phyloP scores from a whole-genome alignment of 2,113 vertebrate genomes.

The Chlorodrepanis virens region DNA sequence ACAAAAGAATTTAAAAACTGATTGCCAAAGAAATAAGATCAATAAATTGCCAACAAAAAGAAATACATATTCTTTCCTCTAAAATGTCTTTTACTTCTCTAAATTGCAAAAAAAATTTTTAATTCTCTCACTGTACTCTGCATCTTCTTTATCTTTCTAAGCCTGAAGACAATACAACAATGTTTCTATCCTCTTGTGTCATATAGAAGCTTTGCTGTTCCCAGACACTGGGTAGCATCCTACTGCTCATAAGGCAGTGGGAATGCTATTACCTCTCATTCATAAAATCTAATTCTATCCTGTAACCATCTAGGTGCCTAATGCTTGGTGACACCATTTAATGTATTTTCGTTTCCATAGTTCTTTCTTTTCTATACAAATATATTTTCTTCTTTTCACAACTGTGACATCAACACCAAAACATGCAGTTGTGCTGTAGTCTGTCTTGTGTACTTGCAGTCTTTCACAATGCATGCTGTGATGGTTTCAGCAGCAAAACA shows the following conservation, averaged over 20 bases:
- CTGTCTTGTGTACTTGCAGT: neutral
- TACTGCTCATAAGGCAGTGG: fast-evolving
- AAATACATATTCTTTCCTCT: neutral
- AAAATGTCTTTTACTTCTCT: neutral
- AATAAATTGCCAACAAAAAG: neutral
- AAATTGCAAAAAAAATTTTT: neutral
- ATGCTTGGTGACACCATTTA: neutral
- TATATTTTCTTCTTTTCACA: neutral
- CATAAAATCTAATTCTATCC: neutral
- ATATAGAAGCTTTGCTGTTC: neutral
- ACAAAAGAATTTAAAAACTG: neutral
- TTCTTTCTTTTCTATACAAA: neutral
- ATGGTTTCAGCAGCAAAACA: neutral
- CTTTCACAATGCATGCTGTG: neutral
- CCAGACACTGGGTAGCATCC: neutral
- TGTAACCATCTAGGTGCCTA: neutral
- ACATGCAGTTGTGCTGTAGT: neutral
- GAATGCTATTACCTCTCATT: neutral
- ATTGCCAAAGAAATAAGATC: neutral
- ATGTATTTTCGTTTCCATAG: neutral
- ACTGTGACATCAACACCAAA: neutral
- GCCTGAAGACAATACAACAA: neutral
- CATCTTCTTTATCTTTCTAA: neutral
- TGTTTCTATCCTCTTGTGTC: neutral
- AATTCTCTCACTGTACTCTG: neutral